phyloP scores from a whole-genome alignment of 2,113 vertebrate genomes.

The Pantherophis guttatus region DNA sequence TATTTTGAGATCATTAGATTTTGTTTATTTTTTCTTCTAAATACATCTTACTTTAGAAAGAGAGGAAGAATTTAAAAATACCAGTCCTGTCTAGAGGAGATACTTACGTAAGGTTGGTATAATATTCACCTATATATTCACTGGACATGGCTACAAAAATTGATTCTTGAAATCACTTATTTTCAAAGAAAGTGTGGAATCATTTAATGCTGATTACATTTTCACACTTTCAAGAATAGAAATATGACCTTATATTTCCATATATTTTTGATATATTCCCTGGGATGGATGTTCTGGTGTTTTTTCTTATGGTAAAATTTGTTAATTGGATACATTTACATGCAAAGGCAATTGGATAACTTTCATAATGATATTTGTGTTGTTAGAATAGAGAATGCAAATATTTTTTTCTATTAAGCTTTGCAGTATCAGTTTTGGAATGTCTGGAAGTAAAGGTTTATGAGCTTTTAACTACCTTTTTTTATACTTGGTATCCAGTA shows the following conservation, averaged over 20 bases:
- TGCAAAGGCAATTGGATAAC: background rate
- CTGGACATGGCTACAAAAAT: background rate
- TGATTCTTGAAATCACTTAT: background rate
- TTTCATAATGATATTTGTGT: background rate
- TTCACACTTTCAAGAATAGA: background rate
- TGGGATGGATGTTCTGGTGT: background rate
- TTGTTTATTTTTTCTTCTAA: background rate
- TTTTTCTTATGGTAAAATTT: conserved; percentile 20
- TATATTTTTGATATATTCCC: background rate
- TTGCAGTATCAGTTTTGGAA: background rate
- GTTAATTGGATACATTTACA: conserved; percentile 8
- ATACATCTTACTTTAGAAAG: background rate
- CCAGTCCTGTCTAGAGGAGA: background rate
- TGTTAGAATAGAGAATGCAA: background rate
- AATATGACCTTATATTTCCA: background rate
- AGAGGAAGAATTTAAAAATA: background rate
- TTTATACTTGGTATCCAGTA: background rate
- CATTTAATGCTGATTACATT: background rate
- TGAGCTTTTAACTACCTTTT: background rate
- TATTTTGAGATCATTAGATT: background rate
- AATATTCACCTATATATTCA: background rate
- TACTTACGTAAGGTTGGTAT: background rate
- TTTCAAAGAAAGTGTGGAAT: background rate
- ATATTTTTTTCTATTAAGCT: background rate
- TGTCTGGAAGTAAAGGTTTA: background rate